Evolutionary conservation across 2,113 vertebrate genomes (phyloP).

Genomic region (Coptodon rendalli): DNA sequence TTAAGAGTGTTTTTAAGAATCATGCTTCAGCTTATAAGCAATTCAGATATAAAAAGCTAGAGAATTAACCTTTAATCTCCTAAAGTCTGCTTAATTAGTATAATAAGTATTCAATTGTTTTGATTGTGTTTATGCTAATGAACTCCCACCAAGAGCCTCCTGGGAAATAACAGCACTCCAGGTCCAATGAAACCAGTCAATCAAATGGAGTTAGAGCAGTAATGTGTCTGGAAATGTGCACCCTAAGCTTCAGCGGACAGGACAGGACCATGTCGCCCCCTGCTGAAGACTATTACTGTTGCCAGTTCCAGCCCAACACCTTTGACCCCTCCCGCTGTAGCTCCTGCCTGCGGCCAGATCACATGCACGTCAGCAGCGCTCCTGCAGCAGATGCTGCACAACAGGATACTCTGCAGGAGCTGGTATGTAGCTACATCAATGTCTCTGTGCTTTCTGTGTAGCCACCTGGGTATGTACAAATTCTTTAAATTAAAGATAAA

Average conservation of each 20-base stretch:
- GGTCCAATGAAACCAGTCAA: neutral
- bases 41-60: neutral
- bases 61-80: neutral
- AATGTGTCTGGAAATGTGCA: neutral
- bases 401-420: neutral
- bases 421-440: constrained; percentile 8
- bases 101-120: neutral
- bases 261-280: constrained; percentile 20
- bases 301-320: constrained; percentile 51
- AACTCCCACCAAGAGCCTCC: neutral
- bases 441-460: neutral
- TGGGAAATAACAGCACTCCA: constrained; percentile 37
- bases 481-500: neutral
- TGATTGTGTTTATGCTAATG: constrained; percentile 31
- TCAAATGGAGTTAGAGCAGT: neutral
- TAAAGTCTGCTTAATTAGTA: neutral
- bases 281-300: constrained; percentile 50
- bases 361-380: constrained; percentile 41
- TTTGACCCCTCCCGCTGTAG: constrained; percentile 60
- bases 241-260: neutral
- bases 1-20: neutral
- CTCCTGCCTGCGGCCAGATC: constrained; percentile 48
- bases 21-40: neutral
- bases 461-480: neutral
- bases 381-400: neutral